These are phyloP conservation scores for Cavia aperea DNA, from an alignment of 2,113 vertebrate genomes.

Conservation along the genomic window DNA sequence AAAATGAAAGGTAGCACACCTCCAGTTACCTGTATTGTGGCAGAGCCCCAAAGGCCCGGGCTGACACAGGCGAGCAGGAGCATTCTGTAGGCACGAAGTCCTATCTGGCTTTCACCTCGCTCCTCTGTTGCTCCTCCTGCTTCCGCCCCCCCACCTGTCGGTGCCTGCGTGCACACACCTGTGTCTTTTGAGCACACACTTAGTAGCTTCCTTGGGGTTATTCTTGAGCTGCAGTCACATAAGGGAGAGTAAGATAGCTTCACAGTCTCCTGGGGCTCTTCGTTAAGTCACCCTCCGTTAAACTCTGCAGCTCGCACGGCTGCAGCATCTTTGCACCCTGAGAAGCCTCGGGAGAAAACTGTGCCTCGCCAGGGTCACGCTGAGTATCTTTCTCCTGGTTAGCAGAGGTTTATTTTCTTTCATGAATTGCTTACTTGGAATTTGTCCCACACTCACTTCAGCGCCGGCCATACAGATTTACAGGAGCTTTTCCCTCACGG, in stretches of 20 bases:
- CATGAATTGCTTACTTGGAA: background rate
- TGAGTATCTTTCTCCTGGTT: background rate
- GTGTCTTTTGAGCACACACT: background rate
- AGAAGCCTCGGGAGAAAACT: background rate
- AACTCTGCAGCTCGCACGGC: rapidly evolving
- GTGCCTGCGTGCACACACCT: rapidly evolving
- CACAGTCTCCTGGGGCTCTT: background rate
- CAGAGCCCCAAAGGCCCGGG: background rate
- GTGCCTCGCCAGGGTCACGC: background rate
- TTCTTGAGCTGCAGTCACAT: background rate
- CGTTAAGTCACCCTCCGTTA: background rate
- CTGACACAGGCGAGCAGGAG: rapidly evolving
- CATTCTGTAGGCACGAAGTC: background rate
- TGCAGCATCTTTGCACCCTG: background rate
- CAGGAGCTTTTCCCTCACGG: background rate
- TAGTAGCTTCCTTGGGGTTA: background rate
- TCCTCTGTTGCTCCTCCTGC: rapidly evolving
- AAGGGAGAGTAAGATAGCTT: background rate
- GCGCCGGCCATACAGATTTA: background rate
- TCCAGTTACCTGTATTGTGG: rapidly evolving
- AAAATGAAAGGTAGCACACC: too few species aligned
- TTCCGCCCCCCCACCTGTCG: too few species aligned
- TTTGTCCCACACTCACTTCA: background rate
- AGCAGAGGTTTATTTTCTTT: background rate
- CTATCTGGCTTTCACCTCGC: background rate